Conservation (phyloP, 2,113 vertebrate genomes). For the Siphamia tubifer region DNA sequence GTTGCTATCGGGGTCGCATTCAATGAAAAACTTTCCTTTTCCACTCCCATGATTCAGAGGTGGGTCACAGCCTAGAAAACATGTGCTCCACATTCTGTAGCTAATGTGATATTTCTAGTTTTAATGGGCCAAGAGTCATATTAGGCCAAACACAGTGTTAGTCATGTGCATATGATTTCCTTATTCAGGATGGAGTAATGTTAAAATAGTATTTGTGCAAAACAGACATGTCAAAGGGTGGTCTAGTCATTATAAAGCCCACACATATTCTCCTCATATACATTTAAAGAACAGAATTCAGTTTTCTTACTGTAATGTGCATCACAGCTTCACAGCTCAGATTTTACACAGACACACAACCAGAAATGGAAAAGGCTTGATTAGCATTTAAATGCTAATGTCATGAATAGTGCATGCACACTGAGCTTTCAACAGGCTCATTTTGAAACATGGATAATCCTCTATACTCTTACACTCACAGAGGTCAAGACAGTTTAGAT, state of each 20-base stretch:
- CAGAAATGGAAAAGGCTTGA: constrained; percentile 11
- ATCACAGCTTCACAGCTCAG: not conserved
- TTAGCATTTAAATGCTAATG: constrained; percentile 40
- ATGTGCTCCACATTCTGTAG: not conserved
- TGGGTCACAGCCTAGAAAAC: not conserved
- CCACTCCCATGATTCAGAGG: not conserved
- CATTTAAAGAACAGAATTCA: not conserved
- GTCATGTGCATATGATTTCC: no score
- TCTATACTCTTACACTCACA: not conserved
- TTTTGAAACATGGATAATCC: not conserved
- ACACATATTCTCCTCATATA: not conserved
- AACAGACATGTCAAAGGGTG: no score
- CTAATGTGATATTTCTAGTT: no score
- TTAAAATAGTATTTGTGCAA: no score
- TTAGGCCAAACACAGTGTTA: no score
- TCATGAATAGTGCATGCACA: not conserved
- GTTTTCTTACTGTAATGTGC: not conserved
- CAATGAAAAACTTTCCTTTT: no score
- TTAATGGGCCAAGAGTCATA: no score
- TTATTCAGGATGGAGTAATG: no score
- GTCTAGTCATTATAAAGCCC: no score
- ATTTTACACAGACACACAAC: not conserved
- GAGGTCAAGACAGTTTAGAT: no score
- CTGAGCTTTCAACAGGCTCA: not conserved
- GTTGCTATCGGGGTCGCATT: no score